Evolutionary conservation across 2,888 invertebrate genomes (phyloP).

Genomic region (Cremastinae sp.): DNA sequence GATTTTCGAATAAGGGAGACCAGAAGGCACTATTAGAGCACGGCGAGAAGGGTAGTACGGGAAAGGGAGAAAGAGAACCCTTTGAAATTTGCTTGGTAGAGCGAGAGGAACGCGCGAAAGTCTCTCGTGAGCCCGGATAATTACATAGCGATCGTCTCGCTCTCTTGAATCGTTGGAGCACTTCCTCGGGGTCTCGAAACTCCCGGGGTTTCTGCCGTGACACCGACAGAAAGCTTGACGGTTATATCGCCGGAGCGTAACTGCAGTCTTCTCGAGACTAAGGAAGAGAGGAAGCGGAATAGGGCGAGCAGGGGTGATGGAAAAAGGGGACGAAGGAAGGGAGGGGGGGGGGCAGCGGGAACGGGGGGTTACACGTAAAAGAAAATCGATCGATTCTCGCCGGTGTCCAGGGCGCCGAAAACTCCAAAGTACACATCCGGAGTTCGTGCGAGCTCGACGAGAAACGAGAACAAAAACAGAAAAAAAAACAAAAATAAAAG

Average conservation of each 20-base stretch:
- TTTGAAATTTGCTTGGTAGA: constrained; percentile 46
- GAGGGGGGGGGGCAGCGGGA: constrained; percentile 25
- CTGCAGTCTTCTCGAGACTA: constrained; percentile 12
- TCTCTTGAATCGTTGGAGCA: constrained; percentile 53
- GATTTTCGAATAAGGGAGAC: constrained; percentile 29
- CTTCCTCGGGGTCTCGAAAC: constrained; percentile 50
- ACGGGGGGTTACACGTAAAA: constrained; percentile 60
- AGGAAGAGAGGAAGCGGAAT: constrained; percentile 26
- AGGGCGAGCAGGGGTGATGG: too few species aligned
- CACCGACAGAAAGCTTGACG: constrained; percentile 44
- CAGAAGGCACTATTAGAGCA: constrained; percentile 45
- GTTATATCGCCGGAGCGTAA: constrained; percentile 34
- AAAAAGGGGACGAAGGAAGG: constrained; percentile 64
- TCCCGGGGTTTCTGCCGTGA: constrained; percentile 47
- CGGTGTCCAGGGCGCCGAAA: constrained; percentile 38
- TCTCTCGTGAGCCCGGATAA: constrained; percentile 56
- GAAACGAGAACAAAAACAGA: too few species aligned
- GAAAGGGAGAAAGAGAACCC: constrained; percentile 27
- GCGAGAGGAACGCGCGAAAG: constrained; percentile 43
- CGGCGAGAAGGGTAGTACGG: constrained; percentile 37
- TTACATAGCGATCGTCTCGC: constrained; percentile 57
- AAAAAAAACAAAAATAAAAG: constrained; percentile 3
- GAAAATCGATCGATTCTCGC: constrained; percentile 57
- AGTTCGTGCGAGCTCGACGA: constrained; percentile 30
- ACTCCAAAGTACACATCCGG: constrained; percentile 39